Percentiles rank a stretch among this genome's conserved stretches.
These are phyloP conservation scores for Pantherophis guttatus DNA, from an alignment of 2,113 vertebrate genomes.

Conservation along the genomic window DNA sequence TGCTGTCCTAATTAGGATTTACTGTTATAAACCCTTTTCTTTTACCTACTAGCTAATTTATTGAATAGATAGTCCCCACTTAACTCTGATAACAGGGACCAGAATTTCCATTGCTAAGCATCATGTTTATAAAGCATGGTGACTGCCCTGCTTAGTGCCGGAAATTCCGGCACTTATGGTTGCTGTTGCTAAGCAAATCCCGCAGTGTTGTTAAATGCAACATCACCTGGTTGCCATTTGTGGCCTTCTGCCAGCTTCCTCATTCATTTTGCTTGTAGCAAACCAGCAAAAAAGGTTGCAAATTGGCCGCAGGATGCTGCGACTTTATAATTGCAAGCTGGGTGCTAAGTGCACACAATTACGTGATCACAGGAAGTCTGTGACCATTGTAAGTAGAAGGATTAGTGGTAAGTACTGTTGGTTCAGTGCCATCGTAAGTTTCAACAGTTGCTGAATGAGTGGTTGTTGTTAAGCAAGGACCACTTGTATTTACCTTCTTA, in stretches of 20 bases:
- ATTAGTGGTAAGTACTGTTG: not conserved
- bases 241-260: not conserved
- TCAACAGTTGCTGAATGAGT: not conserved
- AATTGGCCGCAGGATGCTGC: not conserved
- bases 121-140: not conserved
- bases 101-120: not conserved
- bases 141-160: not conserved
- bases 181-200: not conserved
- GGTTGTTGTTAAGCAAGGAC: not conserved
- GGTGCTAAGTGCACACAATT: not conserved
- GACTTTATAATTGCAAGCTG: not conserved
- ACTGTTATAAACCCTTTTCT: not conserved
- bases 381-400: not conserved
- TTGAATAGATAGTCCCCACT: not conserved
- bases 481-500: not conserved
- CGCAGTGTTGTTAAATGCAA: not conserved
- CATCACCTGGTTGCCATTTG: not conserved
- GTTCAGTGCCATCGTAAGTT: not conserved
- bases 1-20: not conserved
- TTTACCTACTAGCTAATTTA: not conserved
- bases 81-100: not conserved
- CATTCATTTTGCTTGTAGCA: not conserved
- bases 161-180: not conserved
- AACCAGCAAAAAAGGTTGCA: not conserved
- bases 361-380: not conserved